Evolutionary conservation across 2,113 vertebrate species (phyloP), one percentile per base, ranked within the genome.

Genomic region (Casuarius casuarius): DNA sequence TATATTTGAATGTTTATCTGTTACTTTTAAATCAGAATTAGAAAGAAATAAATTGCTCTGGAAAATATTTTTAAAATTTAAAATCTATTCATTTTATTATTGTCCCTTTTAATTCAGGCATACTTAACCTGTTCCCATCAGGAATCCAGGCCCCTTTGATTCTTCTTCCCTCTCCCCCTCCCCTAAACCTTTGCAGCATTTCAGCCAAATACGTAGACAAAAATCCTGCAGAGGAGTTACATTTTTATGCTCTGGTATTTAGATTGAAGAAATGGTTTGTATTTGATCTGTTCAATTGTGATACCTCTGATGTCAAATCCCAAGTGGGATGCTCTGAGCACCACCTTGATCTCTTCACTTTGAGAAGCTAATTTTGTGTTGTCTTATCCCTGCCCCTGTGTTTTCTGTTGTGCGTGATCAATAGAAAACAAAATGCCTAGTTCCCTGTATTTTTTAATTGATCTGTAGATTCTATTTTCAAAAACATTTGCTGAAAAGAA

Each of bases 31-130:
- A 85, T 75, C 79, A 71, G 17, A 42, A 33, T 89, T 95, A 89
- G 40, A 93, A 94, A 94, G 65, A 95, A 96, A 81, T 74, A 88
- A 97, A 90, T 77, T 70, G 80, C 29, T 96, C 67, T 66, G 76
- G 20, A 84, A 82, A 31, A 63, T 93, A 67, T 65, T 92, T 95
- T 86, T 21, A 7, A 88, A 91, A 67, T 81, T 92, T 14, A 78
- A 79, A 93, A 89, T 59, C 21, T 70, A 12, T 58, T 72, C 5
- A 35, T 95, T 94, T 94, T 67, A 25, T 40, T 67, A 89, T 92
- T 91, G 7, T 29, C 22, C 31, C 40, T 78, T 89, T 38, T 58
- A 84, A 71, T 80, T 84, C 28, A n/a, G 33, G 14, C 52, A 42
- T 2, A 7, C 5, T 67, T 91, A 14, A 20, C 23, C 31, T 81